These are phyloP conservation scores for Chionomys nivalis DNA, from an alignment of 2,113 vertebrate genomes.

Conservation along the genomic window DNA sequence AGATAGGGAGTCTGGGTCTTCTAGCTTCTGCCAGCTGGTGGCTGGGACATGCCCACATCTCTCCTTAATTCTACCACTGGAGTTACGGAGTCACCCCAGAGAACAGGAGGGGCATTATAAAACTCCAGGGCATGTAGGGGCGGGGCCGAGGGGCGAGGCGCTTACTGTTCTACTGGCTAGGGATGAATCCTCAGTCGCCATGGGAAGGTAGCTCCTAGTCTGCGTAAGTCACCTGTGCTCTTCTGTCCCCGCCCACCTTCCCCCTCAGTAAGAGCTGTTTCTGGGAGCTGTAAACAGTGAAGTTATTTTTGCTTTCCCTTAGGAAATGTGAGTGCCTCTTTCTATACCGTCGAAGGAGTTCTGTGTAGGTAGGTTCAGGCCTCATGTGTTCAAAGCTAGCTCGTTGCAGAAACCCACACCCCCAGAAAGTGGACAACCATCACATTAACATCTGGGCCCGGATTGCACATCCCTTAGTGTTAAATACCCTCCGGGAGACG, in stretches of 20 bases:
- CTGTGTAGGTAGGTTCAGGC: constrained; percentile 48
- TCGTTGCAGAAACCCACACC: background rate
- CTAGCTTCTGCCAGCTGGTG: background rate
- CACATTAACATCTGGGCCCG: background rate
- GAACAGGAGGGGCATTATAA: background rate
- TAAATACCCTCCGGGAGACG: constrained; percentile 22
- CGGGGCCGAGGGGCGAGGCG: background rate
- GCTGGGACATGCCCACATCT: background rate
- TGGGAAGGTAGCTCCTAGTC: background rate
- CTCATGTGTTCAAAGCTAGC: constrained; percentile 49
- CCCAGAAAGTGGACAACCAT: constrained; percentile 12
- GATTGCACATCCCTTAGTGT: constrained; percentile 40
- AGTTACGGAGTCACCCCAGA: background rate
- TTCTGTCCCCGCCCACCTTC: constrained; percentile 24
- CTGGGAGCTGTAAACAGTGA: constrained; percentile 70
- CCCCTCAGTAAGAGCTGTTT: background rate
- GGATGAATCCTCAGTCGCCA: background rate
- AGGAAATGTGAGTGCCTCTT: background rate
- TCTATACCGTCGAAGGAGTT: constrained; percentile 8
- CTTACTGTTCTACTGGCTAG: background rate
- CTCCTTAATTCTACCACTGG: background rate
- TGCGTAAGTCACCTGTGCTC: constrained; percentile 41
- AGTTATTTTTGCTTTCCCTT: constrained; percentile 56
- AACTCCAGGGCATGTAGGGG: background rate
- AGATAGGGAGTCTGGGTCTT: background rate